These are phyloP conservation scores for Chascanopsetta lugubris DNA, from an alignment of 2,113 vertebrate species.

Conservation along the genomic window DNA sequence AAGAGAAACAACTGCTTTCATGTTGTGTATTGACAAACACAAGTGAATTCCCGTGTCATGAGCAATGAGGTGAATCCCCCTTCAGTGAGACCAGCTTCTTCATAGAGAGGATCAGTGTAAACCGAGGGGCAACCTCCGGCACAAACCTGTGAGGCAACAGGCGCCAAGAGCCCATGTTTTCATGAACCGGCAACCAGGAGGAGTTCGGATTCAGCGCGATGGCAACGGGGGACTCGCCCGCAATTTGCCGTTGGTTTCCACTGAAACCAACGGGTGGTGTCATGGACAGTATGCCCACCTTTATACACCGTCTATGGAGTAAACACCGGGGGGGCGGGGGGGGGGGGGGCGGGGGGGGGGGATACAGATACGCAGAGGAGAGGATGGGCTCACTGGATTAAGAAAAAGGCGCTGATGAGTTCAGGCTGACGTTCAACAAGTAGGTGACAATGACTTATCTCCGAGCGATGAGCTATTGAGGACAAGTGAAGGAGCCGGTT, in stretches of 20 bases:
- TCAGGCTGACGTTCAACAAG: conserved; percentile 39
- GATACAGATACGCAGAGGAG: conserved; percentile 25
- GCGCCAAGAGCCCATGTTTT: too few relatives aligned
- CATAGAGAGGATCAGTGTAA: conserved; percentile 12
- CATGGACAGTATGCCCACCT: too few relatives aligned
- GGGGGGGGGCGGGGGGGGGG: neutral
- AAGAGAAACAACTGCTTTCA: conserved; percentile 29
- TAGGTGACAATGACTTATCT: conserved; percentile 65
- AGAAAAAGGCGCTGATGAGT: conserved; percentile 43
- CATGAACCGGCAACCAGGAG: too few relatives aligned
- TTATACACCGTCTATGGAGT: too few relatives aligned
- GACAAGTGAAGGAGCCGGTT: conserved; percentile 56
- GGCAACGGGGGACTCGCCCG: too few relatives aligned
- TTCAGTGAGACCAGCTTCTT: conserved; percentile 23
- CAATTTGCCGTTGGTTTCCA: too few relatives aligned
- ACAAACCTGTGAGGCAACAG: too few relatives aligned
- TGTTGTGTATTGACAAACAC: conserved; percentile 44
- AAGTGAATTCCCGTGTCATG: conserved; percentile 34
- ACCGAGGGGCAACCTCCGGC: conserved; percentile 20
- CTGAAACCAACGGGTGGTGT: too few relatives aligned
- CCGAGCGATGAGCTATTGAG: conserved; percentile 50
- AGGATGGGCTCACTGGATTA: conserved; percentile 19
- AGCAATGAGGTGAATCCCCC: conserved; percentile 45
- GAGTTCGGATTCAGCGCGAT: too few relatives aligned
- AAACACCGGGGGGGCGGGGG: too few relatives aligned